Base-by-base conservation (phyloP, 2,113 vertebrate genomes). In the Kryptolebias marmoratus region DNA sequence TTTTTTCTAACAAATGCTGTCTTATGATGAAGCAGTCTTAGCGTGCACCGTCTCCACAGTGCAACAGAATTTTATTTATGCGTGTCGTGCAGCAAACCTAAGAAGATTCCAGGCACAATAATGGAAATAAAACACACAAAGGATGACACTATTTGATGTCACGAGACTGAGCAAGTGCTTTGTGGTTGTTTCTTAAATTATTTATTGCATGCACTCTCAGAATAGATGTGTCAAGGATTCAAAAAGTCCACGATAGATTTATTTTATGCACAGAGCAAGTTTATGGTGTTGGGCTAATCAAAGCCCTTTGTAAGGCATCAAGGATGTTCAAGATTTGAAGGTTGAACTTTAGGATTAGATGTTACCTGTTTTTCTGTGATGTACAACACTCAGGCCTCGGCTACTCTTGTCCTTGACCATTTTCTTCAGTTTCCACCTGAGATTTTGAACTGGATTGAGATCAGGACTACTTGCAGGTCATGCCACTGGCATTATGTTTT, bases 151-250 rank as follows among this genome's bases (percentile, higher is more conserved):
- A 1, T 18, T 9, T 54, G 14, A 11, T 12, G 39, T 57, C 42
- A 63, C 18, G 22, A 9, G 4, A 31, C 18, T 16, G 36, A 30
- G 30, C 65, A 52, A 44, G 11, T 70, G 11, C 10, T 28, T 54
- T 53, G 14, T 62, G 32, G 0, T 15, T 47, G 42, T 56, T 60
- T n/a, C 18, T 45, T 53, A 11, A 65, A 56, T 16, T 54, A 42
- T 61, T 44, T 63, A 27, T 22, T 55, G 62, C 65, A 67, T 66
- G 39, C 55, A 60, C 60, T 76, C 67, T 57, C 3, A 80, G 54
- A 69, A 70, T 75, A 56, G 74, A 59, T 70, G 63, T 71, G 61
- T 84, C 68, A 59, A 79, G 62, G 48, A 65, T 52, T 57, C 52
- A 49, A 64, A 78, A 75, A 71, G 63, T 71, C 47, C 58, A 70